These are phyloP conservation scores for Anguilla rostrata DNA, from an alignment of 2,113 vertebrate genomes.

Conservation along the genomic window DNA sequence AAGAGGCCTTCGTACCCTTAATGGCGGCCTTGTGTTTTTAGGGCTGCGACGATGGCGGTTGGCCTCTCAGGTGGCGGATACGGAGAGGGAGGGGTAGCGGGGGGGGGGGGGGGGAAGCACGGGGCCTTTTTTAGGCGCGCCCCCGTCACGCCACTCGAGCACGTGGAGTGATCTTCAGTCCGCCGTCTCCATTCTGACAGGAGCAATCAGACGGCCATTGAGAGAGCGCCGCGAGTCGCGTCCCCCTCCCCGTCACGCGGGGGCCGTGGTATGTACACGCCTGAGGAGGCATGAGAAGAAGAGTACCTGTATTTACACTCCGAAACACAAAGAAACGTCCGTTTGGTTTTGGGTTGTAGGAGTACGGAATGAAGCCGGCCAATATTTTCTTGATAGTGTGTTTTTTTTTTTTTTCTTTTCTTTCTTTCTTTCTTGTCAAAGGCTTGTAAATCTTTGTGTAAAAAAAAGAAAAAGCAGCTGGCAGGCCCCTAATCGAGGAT, in stretches of 20 bases:
- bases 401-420: conserved; percentile 19
- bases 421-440: conserved; percentile 38
- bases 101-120: conserved; percentile 56
- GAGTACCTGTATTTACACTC: conserved; percentile 56
- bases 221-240: conserved; percentile 63
- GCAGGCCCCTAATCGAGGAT: conserved; percentile 63
- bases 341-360: conserved; percentile 33
- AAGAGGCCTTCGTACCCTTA: conserved; percentile 56
- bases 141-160: conserved; percentile 68
- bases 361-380: conserved; percentile 39
- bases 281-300: conserved; percentile 52
- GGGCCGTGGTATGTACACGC: conserved; percentile 62
- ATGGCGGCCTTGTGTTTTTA: conserved; percentile 60
- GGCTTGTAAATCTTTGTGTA: conserved; percentile 51
- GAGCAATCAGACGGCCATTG: conserved; percentile 63
- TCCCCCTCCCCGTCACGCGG: conserved; percentile 63
- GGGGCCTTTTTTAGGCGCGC: conserved; percentile 62
- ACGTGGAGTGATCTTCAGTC: conserved; percentile 68
- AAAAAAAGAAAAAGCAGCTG: conserved; percentile 53
- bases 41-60: conserved; percentile 34
- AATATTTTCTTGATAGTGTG: neutral
- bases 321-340: conserved; percentile 35
- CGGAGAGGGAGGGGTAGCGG: conserved; percentile 57
- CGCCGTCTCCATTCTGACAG: conserved; percentile 63
- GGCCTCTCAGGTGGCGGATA: neutral